Evolutionary conservation across 2,888 invertebrate species (phyloP).

Genomic region (Kuschelorhynchus macadamiae): DNA sequence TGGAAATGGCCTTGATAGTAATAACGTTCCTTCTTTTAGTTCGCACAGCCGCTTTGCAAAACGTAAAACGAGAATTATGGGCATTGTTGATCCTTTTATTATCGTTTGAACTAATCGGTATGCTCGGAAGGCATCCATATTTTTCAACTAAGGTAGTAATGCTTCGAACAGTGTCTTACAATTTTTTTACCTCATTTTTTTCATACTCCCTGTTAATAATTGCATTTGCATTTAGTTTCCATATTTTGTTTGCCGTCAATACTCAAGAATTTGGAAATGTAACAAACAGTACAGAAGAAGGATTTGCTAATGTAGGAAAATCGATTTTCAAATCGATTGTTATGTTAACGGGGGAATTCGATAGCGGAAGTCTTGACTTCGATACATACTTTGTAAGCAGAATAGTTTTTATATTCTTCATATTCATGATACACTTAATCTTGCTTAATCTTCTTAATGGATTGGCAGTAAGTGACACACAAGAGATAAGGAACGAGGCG

Average conservation of each 20-base stretch:
- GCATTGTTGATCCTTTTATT: constrained; percentile 82
- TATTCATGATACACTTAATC: constrained; percentile 87
- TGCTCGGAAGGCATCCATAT: constrained; percentile 85
- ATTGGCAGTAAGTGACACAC: constrained; percentile 88
- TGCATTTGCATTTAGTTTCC: constrained; percentile 87
- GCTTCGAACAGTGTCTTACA: constrained; percentile 84
- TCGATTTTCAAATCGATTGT: constrained; percentile 87
- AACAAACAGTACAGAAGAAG: constrained; percentile 67
- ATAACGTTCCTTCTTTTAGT: constrained; percentile 75
- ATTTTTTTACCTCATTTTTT: constrained; percentile 83
- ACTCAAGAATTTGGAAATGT: constrained; percentile 36
- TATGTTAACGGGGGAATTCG: constrained; percentile 90
- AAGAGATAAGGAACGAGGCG: constrained; percentile 81
- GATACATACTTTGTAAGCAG: constrained; percentile 78
- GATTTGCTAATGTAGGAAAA: constrained; percentile 78
- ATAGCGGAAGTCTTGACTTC: constrained; percentile 83
- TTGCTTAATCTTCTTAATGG: constrained; percentile 87
- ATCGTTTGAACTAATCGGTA: constrained; percentile 81
- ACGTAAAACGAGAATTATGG: constrained; percentile 76
- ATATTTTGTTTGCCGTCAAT: constrained; percentile 75
- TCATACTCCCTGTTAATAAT: constrained; percentile 86
- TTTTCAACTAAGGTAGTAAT: constrained; percentile 87
- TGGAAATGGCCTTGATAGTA: constrained; percentile 79
- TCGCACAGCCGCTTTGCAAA: constrained; percentile 67
- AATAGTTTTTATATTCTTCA: constrained; percentile 83